These are phyloP conservation scores for Cranoglanis bouderius DNA, from an alignment of 2,113 vertebrate genomes.

Conservation along the genomic window DNA sequence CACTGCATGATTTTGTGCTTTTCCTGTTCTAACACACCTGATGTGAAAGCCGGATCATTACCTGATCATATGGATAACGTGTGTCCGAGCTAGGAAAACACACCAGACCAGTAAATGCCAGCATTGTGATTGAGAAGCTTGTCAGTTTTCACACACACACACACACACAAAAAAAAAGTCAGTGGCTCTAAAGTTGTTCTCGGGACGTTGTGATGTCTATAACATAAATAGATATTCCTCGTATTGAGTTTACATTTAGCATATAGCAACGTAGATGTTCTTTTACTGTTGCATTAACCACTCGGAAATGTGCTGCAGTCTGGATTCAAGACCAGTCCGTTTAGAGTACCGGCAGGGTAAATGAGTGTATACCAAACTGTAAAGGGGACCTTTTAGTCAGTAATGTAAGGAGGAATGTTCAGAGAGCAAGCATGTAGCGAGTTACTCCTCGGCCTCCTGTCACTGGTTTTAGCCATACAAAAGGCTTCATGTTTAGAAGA, in stretches of 20 bases:
- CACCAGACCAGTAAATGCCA: neutral
- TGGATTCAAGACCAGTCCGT: neutral
- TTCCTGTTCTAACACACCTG: conserved; percentile 25
- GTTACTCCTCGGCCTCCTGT: neutral
- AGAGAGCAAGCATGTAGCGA: neutral
- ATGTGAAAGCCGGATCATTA: neutral
- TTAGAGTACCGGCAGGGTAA: neutral
- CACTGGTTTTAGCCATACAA: neutral
- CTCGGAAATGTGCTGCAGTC: neutral
- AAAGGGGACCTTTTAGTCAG: conserved; percentile 10
- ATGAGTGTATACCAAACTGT: neutral
- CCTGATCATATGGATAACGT: neutral
- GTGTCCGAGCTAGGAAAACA: neutral
- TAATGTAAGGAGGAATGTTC: neutral
- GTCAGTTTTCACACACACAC: too few species aligned
- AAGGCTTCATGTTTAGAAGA: neutral
- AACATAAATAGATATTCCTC: neutral
- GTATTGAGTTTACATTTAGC: neutral
- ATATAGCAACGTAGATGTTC: neutral
- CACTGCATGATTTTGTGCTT: conserved; percentile 20
- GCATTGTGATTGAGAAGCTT: neutral
- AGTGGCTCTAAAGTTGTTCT: neutral
- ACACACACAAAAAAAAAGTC: neutral
- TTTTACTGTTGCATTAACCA: neutral
- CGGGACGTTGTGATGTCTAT: neutral